phyloP scores from a whole-genome alignment of 2,113 vertebrate species.

The Pseudonaja textilis region DNA sequence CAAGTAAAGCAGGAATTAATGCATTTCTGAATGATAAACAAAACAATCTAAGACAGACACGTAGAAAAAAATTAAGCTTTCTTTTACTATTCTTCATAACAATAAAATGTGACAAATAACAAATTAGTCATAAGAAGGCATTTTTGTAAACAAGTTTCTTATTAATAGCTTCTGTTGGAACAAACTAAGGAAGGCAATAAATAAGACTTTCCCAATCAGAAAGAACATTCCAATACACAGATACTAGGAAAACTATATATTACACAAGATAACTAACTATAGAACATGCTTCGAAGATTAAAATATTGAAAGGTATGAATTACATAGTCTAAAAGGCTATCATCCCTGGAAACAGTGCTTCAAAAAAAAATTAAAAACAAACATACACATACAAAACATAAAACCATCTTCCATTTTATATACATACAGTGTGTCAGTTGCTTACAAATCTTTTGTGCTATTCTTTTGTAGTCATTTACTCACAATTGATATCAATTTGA shows the following conservation, averaged over 20 bases:
- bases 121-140: background rate
- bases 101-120: background rate
- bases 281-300: background rate
- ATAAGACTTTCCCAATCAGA: background rate
- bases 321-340: background rate
- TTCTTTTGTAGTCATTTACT: no score
- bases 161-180: background rate
- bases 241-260: background rate
- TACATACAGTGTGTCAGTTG: no score
- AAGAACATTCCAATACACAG: background rate
- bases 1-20: conserved; percentile 15
- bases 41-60: background rate
- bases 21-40: conserved; percentile 28
- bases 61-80: conserved; percentile 3
- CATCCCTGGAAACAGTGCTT: background rate
- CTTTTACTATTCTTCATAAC: background rate
- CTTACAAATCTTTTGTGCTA: no score
- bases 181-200: background rate
- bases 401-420: no score
- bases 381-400: no score
- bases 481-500: background rate
- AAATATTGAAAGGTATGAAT: background rate
- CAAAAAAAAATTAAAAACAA: no score
- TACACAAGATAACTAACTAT: background rate
- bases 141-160: background rate